Evolutionary conservation across 1,140 invertebrate species (phyloP), one percentile per base, ranked within the genome.

Genomic region (Eriocheir sinensis): DNA sequence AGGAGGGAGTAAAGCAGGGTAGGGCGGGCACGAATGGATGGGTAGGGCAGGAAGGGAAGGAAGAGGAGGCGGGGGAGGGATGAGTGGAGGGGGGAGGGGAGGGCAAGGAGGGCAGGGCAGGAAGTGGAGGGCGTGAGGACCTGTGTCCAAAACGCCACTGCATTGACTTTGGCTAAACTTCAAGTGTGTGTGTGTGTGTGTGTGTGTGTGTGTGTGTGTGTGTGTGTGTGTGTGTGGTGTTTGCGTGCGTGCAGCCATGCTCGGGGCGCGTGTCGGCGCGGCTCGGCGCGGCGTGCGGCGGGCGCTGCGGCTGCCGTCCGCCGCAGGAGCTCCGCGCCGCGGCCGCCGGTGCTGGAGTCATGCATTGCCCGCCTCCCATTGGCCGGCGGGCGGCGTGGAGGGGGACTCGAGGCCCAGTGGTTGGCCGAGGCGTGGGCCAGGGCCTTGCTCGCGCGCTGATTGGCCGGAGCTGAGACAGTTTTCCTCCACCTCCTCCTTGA

Each of bases 381-480:
- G 86, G 86, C 40, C 38, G 38, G n/a, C 21, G 40, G 40, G 86
- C 15, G 0, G n/a, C 86, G 40, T 89, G 40, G 86, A 89, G 36
- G 21, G 40, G 86, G 40, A 41, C 27, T 41, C 9, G n/a, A 30
- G 34, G 86, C 38, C 40, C 44, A 40, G 86, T 89, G 86, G 44
- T 89, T 89, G 86, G 86, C 44, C 38, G 86, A 89, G 38, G 21
- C 38, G 21, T 3, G 17, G 38, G 6, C 86, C 15, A 27, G n/a
- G 36, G 83, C 83, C 83, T 30, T 32, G 4, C 83, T 32, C 4
- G 38, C 86, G 30, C 44, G n/a, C 36, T 89, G 86, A 89, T 89
- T 89, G 86, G 86, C 38, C 86, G 15, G 4, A 0, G 86, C 40
- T 89, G 40, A 89, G 86, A 89, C 86, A 89, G 15, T 41, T 89